A percentile compares a stretch with the other conserved stretches of the same genome.
Conservation (phyloP, 2,888 invertebrate species). For the Myathropa florea region DNA sequence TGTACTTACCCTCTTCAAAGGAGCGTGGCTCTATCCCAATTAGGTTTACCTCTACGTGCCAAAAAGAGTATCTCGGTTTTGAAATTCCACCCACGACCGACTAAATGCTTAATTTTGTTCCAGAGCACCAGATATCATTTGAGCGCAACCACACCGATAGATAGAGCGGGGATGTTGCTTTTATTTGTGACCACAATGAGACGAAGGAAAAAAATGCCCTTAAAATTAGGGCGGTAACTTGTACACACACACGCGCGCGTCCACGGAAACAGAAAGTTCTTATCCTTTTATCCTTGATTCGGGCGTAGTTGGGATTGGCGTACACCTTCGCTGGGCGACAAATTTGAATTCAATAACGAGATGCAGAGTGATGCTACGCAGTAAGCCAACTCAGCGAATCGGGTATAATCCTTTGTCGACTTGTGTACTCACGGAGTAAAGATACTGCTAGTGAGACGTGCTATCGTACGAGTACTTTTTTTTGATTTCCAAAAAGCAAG, state of each 20-base stretch:
- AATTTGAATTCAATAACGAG: slow-evolving; percentile 18
- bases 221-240: slow-evolving; percentile 70
- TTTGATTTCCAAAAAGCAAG: neutral
- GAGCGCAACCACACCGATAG: slow-evolving; percentile 39
- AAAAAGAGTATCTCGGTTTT: slow-evolving; percentile 24
- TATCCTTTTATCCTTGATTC: slow-evolving; percentile 37
- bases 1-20: slow-evolving; percentile 56
- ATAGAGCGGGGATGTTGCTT: slow-evolving; percentile 27
- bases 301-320: slow-evolving; percentile 24
- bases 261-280: slow-evolving; percentile 33
- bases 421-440: neutral
- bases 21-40: slow-evolving; percentile 56
- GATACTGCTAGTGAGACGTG: neutral
- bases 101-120: slow-evolving; percentile 54
- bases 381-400: slow-evolving; percentile 28
- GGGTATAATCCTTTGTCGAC: slow-evolving; percentile 3
- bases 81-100: slow-evolving; percentile 55
- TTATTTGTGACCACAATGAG: slow-evolving; percentile 35
- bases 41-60: slow-evolving; percentile 59
- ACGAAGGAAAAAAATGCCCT: slow-evolving; percentile 32
- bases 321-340: neutral
- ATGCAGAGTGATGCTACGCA: slow-evolving; percentile 40
- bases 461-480: neutral
- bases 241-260: slow-evolving; percentile 34
- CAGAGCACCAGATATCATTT: slow-evolving; percentile 49